A percentile compares a stretch with the other conserved stretches of the same genome.
Evolutionary conservation across 2,888 invertebrate genomes (phyloP).

Genomic region (Argyresthia albistria): DNA sequence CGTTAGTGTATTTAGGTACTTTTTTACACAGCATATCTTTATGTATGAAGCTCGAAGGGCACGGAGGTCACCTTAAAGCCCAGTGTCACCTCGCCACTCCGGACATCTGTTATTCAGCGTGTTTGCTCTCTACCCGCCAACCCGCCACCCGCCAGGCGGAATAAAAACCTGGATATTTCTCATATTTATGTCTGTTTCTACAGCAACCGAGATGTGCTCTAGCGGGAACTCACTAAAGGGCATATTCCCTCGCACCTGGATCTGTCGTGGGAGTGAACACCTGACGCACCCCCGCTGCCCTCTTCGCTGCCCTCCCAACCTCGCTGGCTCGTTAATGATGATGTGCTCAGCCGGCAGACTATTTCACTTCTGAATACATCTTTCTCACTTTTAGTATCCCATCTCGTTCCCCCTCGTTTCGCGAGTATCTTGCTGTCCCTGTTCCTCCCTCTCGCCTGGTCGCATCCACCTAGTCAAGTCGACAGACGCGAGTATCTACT

Average conservation of each 20-base stretch:
- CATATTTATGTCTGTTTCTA: conserved; percentile 63
- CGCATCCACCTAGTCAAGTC: conserved; percentile 72
- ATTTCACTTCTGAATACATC: conserved; percentile 80
- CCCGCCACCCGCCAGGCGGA: conserved; percentile 40
- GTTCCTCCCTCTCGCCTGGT: conserved; percentile 54
- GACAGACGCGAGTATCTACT: conserved; percentile 69
- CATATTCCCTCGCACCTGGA: conserved; percentile 59
- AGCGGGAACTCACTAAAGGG: conserved; percentile 41
- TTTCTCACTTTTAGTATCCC: conserved; percentile 69
- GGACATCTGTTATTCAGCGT: conserved; percentile 54
- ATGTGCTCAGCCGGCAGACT: conserved; percentile 84
- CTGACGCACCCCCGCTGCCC: conserved; percentile 71
- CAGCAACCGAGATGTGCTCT: conserved; percentile 23
- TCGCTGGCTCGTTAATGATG: conserved; percentile 83
- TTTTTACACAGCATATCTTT: neutral
- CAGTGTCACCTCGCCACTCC: conserved; percentile 50
- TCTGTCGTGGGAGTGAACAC: conserved; percentile 71
- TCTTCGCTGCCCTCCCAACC: conserved; percentile 71
- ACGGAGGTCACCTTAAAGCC: conserved; percentile 13
- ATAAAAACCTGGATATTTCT: conserved; percentile 67
- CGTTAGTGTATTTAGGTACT: neutral
- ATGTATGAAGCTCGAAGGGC: neutral
- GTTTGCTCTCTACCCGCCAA: conserved; percentile 28
- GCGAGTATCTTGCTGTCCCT: conserved; percentile 37
- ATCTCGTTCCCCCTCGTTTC: conserved; percentile 38